Evolutionary conservation across 2,797 vertebrate species (phyloP).

Genomic region (Sylvilagus floridanus): DNA sequence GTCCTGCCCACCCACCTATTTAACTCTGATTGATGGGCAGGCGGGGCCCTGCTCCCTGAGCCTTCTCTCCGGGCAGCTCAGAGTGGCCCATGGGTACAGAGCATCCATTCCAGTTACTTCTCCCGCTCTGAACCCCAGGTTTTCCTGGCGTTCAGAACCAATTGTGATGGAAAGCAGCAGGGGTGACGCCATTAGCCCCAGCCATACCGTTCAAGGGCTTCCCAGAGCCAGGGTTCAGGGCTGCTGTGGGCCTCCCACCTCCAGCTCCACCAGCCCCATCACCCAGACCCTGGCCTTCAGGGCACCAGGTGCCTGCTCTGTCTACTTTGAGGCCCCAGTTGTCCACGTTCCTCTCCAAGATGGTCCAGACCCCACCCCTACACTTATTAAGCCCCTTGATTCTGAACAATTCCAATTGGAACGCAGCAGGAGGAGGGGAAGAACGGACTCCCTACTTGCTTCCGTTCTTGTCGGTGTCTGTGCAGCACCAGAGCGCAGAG

Average conservation of each 20-base stretch:
- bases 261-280: not conserved
- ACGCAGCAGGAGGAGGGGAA: not conserved
- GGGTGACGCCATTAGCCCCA: not conserved
- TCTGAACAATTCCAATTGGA: not conserved
- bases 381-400: not conserved
- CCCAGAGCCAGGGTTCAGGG: not conserved
- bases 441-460: not conserved
- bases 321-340: not conserved
- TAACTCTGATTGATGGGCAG: not conserved
- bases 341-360: not conserved
- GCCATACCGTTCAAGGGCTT: not conserved
- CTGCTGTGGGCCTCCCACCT: not conserved
- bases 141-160: not conserved
- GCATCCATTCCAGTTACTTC: not conserved
- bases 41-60: not conserved
- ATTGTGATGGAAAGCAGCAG: too few species aligned
- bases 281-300: not conserved
- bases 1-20: not conserved
- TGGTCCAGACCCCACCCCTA: not conserved
- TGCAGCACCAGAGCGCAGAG: not conserved
- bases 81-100: not conserved
- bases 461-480: not conserved
- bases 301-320: not conserved
- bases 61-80: not conserved
- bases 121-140: not conserved